Percentiles rank a stretch among this genome's conserved stretches.
Evolutionary conservation across 2,888 invertebrate genomes (phyloP).

Genomic region (Schizotus pectinicornis): DNA sequence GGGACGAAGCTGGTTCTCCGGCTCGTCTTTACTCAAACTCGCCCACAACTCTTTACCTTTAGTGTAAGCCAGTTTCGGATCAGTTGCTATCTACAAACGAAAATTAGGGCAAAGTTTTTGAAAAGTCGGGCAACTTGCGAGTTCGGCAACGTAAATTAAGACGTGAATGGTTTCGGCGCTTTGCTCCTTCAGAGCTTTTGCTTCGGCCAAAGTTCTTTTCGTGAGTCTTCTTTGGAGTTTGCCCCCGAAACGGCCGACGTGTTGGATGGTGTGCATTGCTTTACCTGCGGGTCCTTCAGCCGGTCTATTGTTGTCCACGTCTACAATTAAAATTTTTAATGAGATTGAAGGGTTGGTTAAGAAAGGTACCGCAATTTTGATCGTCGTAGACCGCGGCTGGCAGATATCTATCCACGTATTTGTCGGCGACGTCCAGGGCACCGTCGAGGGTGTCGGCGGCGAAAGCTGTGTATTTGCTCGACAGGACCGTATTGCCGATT

Average conservation of each 20-base stretch:
- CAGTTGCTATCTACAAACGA: constrained; percentile 71
- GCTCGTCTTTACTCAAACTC: constrained; percentile 76
- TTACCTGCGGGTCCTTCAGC: constrained; percentile 58
- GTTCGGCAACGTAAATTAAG: constrained; percentile 76
- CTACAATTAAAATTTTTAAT: neutral
- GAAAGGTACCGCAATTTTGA: constrained; percentile 67
- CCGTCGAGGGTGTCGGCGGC: constrained; percentile 79
- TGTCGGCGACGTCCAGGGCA: constrained; percentile 78
- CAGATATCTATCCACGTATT: constrained; percentile 82
- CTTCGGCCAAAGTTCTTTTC: constrained; percentile 78
- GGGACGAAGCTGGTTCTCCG: constrained; percentile 85
- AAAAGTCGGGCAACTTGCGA: constrained; percentile 62
- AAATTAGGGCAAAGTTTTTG: neutral
- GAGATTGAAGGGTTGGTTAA: neutral
- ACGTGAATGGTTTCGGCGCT: constrained; percentile 77
- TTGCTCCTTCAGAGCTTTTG: constrained; percentile 80
- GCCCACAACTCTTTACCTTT: constrained; percentile 77
- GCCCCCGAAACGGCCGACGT: constrained; percentile 76
- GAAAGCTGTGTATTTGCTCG: constrained; percentile 73
- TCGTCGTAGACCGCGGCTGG: constrained; percentile 66
- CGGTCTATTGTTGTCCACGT: constrained; percentile 34
- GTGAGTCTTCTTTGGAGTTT: constrained; percentile 80
- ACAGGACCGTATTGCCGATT: constrained; percentile 72
- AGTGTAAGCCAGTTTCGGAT: constrained; percentile 76
- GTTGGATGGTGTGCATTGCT: constrained; percentile 78